Base-by-base conservation (phyloP, 2,888 invertebrate genomes). In the Nemotelus nigrinus region DNA sequence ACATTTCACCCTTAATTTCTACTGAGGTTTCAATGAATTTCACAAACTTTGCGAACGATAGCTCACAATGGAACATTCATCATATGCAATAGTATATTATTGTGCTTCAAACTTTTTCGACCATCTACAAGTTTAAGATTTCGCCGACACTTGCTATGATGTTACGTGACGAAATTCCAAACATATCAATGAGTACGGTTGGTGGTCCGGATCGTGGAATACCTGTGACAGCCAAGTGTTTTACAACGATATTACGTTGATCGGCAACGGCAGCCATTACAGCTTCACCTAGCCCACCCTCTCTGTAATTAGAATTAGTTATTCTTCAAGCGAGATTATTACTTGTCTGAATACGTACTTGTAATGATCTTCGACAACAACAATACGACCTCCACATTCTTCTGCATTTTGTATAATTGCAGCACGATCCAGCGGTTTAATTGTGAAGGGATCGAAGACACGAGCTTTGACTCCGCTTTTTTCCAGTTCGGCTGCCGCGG, bases 341-440 rank as follows among this genome's bases (percentile, higher is more conserved):
- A 55, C n/a, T 67, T 41, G 39, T 44, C 55, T 58, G 72, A 53
- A 68, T 39, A 93, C 98, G 87, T 95, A 95, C 81, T 94, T 92
- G 87, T 99, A 99, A 88, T 99, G 99, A 86, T 99, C 99, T 87
- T 99, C 99, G 0, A 98, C 97, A 53, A 97, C 96, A 71, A 99
- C 86, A 77, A 99, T 91, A 7, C 92, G 89, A 1, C 97, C 97
- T 5, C 93, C 94, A 77, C 91, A 93, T 76, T 93, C 93, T 80
- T 90, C 89, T 2, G 96, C 98, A 86, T 96, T 92, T 74, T 89
- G 88, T 58, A 93, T 86, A 58, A 99, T 92, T 1, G 92, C 90
- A 1, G 90, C 91, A 76, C 89, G 91, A 88, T 99, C 99, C 81
- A 99, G 88, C 0, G 99, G 99, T 88, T 99, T 99, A 79, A 99